Conservation (phyloP, 2,113 vertebrate species). For the Uria lomvia region DNA sequence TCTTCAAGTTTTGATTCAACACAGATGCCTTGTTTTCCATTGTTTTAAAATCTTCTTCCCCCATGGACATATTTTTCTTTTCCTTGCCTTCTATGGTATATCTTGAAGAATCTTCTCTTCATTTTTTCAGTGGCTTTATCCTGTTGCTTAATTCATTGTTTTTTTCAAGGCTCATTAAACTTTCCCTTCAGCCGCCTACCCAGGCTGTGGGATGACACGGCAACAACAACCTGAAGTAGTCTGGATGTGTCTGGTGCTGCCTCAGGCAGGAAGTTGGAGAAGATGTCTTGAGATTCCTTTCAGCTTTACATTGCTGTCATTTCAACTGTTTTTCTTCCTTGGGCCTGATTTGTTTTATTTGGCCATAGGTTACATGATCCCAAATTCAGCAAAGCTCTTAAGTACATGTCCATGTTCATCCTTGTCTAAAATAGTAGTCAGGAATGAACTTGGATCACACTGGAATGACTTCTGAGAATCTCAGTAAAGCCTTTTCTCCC, state of each 20-base stretch:
- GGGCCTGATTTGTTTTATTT: not conserved
- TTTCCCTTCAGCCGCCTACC: not conserved
- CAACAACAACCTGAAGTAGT: not conserved
- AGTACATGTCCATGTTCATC: not conserved
- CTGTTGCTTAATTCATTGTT: not conserved
- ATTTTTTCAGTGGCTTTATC: not conserved
- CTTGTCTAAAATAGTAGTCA: not conserved
- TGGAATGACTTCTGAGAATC: not conserved
- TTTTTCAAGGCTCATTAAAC: not conserved
- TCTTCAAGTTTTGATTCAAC: not conserved
- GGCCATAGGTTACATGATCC: not conserved
- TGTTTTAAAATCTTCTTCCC: not conserved
- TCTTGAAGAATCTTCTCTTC: not conserved
- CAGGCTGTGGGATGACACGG: not conserved
- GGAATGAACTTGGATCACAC: not conserved
- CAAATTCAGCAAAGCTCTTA: not conserved
- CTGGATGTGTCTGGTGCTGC: not conserved
- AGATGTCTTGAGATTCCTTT: not conserved
- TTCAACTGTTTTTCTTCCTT: not conserved
- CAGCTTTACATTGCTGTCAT: not conserved
- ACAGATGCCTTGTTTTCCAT: not conserved
- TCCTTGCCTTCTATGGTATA: not conserved
- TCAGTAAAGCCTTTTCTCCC: not conserved
- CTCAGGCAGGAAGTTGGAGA: not conserved
- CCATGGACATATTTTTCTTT: not conserved